Percentiles rank a stretch among this genome's conserved stretches.
Evolutionary conservation across 2,113 vertebrate species (phyloP).

Genomic region (Upupa epops): DNA sequence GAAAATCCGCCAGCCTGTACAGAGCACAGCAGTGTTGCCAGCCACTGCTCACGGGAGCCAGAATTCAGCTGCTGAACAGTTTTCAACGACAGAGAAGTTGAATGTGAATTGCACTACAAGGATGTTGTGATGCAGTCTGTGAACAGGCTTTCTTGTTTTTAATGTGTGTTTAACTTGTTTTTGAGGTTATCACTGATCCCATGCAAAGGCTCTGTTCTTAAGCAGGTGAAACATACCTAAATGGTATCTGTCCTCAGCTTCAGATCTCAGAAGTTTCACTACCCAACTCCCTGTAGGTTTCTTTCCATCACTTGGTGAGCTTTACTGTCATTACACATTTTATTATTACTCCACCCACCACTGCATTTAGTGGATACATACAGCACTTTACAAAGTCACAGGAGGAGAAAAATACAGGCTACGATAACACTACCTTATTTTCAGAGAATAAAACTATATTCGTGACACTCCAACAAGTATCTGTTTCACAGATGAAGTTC

Average conservation of each 20-base stretch:
- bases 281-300: background rate
- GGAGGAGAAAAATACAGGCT: background rate
- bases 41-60: rapidly evolving
- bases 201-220: background rate
- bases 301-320: background rate
- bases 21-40: rapidly evolving
- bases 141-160: background rate
- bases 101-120: background rate
- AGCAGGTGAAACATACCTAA: background rate
- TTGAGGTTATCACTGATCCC: background rate
- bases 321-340: background rate
- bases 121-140: background rate
- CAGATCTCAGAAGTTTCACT: background rate
- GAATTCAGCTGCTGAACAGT: rapidly evolving
- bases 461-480: background rate
- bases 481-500: background rate
- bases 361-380: background rate
- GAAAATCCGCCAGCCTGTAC: background rate
- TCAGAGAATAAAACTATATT: background rate
- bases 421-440: background rate
- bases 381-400: background rate
- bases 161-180: background rate
- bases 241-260: background rate
- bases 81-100: background rate
- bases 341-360: background rate